These are phyloP conservation scores for Epicauta chinensis DNA, from an alignment of 1,140 invertebrate species.

Conservation along the genomic window DNA sequence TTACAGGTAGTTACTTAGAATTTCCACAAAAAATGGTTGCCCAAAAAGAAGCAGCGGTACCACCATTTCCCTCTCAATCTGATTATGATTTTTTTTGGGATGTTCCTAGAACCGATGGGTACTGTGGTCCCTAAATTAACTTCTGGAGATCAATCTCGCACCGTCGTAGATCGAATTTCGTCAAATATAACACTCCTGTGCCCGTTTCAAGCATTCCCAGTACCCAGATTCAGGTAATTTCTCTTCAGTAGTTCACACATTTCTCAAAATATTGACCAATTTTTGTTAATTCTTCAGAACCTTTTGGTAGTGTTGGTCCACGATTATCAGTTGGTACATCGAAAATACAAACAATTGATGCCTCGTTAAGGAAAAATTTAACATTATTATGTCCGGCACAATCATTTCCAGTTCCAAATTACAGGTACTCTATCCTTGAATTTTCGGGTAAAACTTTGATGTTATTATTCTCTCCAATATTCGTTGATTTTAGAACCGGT, in stretches of 20 bases:
- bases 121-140: conserved; percentile 70
- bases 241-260: conserved; percentile 16
- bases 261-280: conserved; percentile 1
- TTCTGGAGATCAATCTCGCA: conserved; percentile 58
- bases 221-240: conserved; percentile 51
- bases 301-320: conserved; percentile 62
- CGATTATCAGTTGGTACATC: conserved; percentile 52
- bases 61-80: no score
- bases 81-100: no score
- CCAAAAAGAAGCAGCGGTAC: conserved; percentile 23
- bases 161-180: conserved; percentile 48
- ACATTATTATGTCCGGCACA: conserved; percentile 56
- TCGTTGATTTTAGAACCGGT: conserved; percentile 48
- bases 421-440: conserved; percentile 48
- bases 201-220: conserved; percentile 56
- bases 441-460: conserved; percentile 1
- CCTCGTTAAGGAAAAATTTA: conserved; percentile 15
- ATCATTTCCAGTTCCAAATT: conserved; percentile 58
- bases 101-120: conserved; percentile 62
- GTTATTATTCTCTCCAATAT: conserved; percentile 5
- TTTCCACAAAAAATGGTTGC: not conserved
- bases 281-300: conserved; percentile 49
- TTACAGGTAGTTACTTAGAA: conserved; percentile 54
- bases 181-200: conserved; percentile 57
- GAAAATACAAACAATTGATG: conserved; percentile 35